Percentiles rank a stretch among this genome's conserved stretches.
Evolutionary conservation across 1,140 invertebrate species (phyloP).

Genomic region (Chymomyza costata): DNA sequence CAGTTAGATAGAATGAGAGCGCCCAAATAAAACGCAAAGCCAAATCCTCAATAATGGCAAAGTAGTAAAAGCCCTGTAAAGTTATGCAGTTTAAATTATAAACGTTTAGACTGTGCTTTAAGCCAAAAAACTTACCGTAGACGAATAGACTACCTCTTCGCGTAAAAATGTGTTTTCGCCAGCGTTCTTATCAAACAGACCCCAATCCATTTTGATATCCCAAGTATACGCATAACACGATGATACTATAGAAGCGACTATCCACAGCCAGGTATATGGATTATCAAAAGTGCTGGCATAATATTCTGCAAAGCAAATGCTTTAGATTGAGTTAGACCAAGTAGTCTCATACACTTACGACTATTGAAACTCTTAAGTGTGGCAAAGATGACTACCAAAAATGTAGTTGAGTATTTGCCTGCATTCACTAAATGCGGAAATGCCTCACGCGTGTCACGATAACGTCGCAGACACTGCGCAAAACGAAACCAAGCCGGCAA

Average conservation of each 20-base stretch:
- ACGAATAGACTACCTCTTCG: conserved; percentile 87
- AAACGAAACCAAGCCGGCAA: conserved; percentile 98
- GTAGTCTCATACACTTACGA: conserved; percentile 75
- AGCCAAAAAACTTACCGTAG: conserved; percentile 80
- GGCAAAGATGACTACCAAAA: conserved; percentile 93
- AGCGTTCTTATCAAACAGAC: conserved; percentile 91
- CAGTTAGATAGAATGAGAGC: conserved; percentile 89
- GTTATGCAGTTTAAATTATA: conserved; percentile 76
- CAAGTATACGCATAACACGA: conserved; percentile 92
- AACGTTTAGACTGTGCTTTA: too few species aligned
- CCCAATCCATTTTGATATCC: conserved; percentile 99
- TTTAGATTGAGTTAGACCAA: neutral
- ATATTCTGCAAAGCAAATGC: conserved; percentile 75
- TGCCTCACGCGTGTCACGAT: conserved; percentile 89
- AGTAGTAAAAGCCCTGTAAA: conserved; percentile 93
- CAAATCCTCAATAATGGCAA: conserved; percentile 97
- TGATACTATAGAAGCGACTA: conserved; percentile 84
- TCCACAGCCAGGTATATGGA: conserved; percentile 89
- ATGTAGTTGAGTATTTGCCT: conserved; percentile 98
- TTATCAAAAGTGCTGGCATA: conserved; percentile 81
- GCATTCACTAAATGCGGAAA: conserved; percentile 98
- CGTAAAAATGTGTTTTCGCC: conserved; percentile 88
- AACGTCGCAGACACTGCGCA: conserved; percentile 96
- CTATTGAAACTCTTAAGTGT: conserved; percentile 83
- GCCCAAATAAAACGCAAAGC: conserved; percentile 95